phyloP scores from a whole-genome alignment of 2,113 vertebrate genomes.

The Tenebrosternarchus preto region DNA sequence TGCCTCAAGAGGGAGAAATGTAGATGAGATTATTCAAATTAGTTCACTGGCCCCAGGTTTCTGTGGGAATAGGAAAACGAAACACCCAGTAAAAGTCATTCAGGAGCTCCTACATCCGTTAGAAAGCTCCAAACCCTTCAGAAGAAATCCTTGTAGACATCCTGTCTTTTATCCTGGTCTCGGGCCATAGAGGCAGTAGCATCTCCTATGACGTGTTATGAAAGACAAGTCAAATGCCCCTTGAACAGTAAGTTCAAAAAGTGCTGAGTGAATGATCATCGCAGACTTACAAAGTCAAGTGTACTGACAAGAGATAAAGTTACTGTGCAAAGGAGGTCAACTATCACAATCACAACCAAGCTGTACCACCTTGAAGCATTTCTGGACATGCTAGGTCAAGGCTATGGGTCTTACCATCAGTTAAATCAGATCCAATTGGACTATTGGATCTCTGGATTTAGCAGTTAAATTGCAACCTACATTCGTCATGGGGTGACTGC shows the following conservation, averaged over 20 bases:
- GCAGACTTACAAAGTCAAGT: conserved; percentile 12
- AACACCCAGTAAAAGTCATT: too few relatives aligned
- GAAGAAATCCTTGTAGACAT: too few relatives aligned
- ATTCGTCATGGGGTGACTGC: background rate
- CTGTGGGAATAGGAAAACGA: background rate
- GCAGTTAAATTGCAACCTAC: background rate
- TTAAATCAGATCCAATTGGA: background rate
- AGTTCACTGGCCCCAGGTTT: conserved; percentile 27
- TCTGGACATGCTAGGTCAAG: background rate
- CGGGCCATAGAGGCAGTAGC: background rate
- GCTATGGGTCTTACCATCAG: background rate
- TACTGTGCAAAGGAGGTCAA: background rate
- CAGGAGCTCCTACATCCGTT: too few relatives aligned
- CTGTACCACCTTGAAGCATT: conserved; percentile 5
- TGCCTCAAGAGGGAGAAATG: too few relatives aligned
- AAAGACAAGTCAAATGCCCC: conserved; percentile 12
- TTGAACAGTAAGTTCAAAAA: conserved; percentile 14
- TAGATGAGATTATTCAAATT: conserved; percentile 11
- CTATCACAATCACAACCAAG: too few relatives aligned
- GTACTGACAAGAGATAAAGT: background rate
- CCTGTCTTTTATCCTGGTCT: background rate
- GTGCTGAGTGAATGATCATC: conserved; percentile 9
- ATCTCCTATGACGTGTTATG: background rate
- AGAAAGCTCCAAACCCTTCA: too few relatives aligned
- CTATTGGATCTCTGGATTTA: background rate